Evolutionary conservation across 2,888 invertebrate species (phyloP), one percentile per base, ranked within the genome.

Genomic region (Papilio protenor): DNA sequence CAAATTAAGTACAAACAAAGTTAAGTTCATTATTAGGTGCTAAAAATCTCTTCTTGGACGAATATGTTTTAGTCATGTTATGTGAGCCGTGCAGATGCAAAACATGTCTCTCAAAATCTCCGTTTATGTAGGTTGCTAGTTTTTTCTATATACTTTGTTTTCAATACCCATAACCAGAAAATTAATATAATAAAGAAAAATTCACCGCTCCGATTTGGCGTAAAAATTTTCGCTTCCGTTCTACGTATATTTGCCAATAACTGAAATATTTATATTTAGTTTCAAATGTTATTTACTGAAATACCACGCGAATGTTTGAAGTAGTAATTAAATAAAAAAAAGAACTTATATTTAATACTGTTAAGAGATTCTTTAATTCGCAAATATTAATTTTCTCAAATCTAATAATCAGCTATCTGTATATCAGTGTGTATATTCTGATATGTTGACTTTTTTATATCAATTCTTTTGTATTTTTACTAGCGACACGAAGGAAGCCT

Each of bases 1-100:
- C 83, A 90, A 89, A 89, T 90, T 94, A 94, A 94, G 94, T 94
- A 94, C 94, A 92, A 89, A 87, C 88, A 87, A 85, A 87, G 89
- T 89, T 92, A 90, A 91, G 92, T 92, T 87, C 83, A 85, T 85
- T 83, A 82, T 85, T 85, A 85, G 61, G 71, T 86, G 85, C 84
- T 86, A 84, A 87, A 85, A 92, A 93, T 92, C 91, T 92, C 91
- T 88, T 84, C 85, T 84, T 91, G 92, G 92, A 94, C 92, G 92
- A 91, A 90, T 89, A 82, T 84, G 86, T 79, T 79, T 79, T 81
- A 79, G 73, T 77, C 76, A 79, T 76, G 61, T 61, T 61, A 61
- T 27, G 16, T 61, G 61, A 61, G 14, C 14, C 12, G 59, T 14
- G 23, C 14, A 23, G 2, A 27, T 27, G 27, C 61, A 27, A 27